These are phyloP conservation scores for Neogale vison DNA, from an alignment of 2,113 vertebrate species.

Conservation along the genomic window DNA sequence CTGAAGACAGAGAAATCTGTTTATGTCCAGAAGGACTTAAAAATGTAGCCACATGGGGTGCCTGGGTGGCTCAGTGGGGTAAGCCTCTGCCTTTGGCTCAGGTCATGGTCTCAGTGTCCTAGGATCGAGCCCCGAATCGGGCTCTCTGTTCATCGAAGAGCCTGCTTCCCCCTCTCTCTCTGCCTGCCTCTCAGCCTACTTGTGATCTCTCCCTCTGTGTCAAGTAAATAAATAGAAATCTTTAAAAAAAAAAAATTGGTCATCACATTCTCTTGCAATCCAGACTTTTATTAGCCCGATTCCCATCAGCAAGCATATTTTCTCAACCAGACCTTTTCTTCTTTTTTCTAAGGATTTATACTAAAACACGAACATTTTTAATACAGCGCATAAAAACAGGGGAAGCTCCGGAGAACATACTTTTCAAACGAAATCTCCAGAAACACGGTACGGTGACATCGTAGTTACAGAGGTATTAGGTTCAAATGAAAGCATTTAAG, in stretches of 20 bases:
- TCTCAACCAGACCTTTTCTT: background rate
- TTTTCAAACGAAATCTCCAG: conserved; percentile 34
- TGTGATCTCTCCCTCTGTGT: too few relatives aligned
- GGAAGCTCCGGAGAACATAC: background rate
- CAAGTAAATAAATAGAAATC: too few relatives aligned
- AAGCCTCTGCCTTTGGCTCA: too few relatives aligned
- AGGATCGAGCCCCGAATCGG: too few relatives aligned
- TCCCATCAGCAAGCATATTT: background rate
- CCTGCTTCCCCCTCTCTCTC: too few relatives aligned
- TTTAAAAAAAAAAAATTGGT: too few relatives aligned
- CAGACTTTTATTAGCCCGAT: background rate
- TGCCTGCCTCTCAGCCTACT: too few relatives aligned
- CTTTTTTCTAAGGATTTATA: background rate
- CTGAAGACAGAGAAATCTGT: background rate
- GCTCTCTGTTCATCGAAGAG: too few relatives aligned
- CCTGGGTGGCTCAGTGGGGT: too few relatives aligned
- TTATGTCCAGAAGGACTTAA: background rate
- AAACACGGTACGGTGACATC: background rate
- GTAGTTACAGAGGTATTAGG: background rate
- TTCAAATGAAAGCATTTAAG: conserved; percentile 22
- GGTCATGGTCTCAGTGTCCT: too few relatives aligned
- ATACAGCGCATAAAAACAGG: background rate
- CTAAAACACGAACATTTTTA: background rate
- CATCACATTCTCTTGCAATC: background rate
- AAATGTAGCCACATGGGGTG: background rate